Evolutionary conservation across 2,797 vertebrate species (phyloP).

Genomic region (Arnoldichthys spilopterus): DNA sequence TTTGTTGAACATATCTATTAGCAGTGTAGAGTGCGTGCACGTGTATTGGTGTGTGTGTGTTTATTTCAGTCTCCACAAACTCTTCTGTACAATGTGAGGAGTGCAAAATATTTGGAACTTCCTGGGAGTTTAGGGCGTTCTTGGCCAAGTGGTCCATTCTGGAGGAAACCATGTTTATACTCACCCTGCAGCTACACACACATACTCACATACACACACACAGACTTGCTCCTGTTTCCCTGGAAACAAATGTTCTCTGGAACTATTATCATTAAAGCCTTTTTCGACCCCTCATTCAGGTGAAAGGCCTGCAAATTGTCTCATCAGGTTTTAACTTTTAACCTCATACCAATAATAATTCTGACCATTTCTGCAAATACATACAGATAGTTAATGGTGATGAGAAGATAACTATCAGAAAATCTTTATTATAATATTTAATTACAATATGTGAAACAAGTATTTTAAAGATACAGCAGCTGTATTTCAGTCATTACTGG

Average conservation of each 20-base stretch:
- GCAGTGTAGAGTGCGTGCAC: not conserved
- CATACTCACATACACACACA: slow-evolving; percentile 5
- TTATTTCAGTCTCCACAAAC: slow-evolving; percentile 11
- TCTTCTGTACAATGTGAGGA: slow-evolving; percentile 27
- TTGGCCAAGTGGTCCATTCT: slow-evolving; percentile 42
- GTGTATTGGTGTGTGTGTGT: not conserved
- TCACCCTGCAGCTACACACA: not conserved
- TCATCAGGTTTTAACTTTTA: slow-evolving; percentile 35
- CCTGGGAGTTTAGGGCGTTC: slow-evolving; percentile 44
- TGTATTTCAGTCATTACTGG: no score
- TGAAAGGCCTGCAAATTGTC: slow-evolving; percentile 47
- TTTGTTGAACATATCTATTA: not conserved
- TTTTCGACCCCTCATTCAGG: slow-evolving; percentile 43
- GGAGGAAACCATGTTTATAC: slow-evolving; percentile 50
- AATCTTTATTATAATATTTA: not conserved
- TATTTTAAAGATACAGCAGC: not conserved
- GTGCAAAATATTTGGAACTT: slow-evolving; percentile 47
- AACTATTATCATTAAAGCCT: slow-evolving; percentile 41
- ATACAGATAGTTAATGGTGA: not conserved
- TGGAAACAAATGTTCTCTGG: slow-evolving; percentile 47
- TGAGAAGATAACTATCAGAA: not conserved
- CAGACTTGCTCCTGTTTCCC: slow-evolving; percentile 49
- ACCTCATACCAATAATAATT: slow-evolving; percentile 15
- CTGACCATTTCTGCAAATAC: not conserved
- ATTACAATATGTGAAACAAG: not conserved